These are phyloP conservation scores for Piprites chloris DNA, from an alignment of 2,113 vertebrate genomes.

Conservation along the genomic window DNA sequence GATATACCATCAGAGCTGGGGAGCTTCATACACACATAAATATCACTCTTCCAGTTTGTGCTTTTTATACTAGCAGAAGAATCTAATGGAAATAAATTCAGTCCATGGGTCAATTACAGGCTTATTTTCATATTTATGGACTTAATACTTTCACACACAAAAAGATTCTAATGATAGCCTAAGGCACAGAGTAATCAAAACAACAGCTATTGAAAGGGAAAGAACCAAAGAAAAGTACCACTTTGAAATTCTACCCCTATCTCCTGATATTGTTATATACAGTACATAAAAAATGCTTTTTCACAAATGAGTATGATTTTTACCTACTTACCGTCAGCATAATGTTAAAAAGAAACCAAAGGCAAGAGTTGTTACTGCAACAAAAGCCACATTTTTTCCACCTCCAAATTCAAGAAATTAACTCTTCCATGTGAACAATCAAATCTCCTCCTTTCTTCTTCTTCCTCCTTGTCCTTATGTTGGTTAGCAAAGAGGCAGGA, in stretches of 20 bases:
- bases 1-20: constrained; percentile 28
- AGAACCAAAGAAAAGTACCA: constrained; percentile 11
- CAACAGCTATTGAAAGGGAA: constrained; percentile 50
- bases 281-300: constrained; percentile 41
- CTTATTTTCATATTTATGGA: constrained; percentile 77
- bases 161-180: constrained; percentile 72
- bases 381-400: constrained; percentile 1
- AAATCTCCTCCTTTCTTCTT: background rate
- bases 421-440: background rate
- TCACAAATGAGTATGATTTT: constrained; percentile 55
- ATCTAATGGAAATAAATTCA: constrained; percentile 72
- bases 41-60: constrained; percentile 49
- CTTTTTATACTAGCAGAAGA: constrained; percentile 62
- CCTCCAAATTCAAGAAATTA: constrained; percentile 19
- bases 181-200: constrained; percentile 69
- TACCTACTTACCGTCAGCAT: constrained; percentile 1
- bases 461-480: background rate
- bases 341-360: constrained; percentile 33
- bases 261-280: constrained; percentile 35
- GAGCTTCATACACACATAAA: constrained; percentile 39
- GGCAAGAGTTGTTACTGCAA: background rate
- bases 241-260: constrained; percentile 40
- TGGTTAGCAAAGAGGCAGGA: background rate
- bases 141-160: constrained; percentile 70
- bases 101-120: constrained; percentile 73